Conservation (phyloP, 2,113 vertebrate species). For the Aegotheles bennettii region DNA sequence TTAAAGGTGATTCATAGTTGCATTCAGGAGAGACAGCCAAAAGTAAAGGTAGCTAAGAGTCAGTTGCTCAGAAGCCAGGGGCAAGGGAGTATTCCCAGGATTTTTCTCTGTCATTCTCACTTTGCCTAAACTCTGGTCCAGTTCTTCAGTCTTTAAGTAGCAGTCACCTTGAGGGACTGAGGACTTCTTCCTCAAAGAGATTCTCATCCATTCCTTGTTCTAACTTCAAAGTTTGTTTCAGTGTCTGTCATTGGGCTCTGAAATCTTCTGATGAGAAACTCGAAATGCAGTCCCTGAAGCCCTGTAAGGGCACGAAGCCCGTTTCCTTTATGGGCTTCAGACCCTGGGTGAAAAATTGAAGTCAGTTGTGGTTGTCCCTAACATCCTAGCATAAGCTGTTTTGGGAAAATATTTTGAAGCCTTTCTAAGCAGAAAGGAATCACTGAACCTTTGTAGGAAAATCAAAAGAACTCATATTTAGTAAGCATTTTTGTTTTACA, state of each 20-base stretch:
- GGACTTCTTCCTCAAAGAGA: neutral
- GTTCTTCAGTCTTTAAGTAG: neutral
- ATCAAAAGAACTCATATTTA: neutral
- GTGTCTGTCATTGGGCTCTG: neutral
- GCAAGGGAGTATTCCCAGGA: neutral
- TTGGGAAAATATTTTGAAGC: neutral
- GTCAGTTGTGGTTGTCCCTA: neutral
- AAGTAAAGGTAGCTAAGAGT: neutral
- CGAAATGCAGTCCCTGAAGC: neutral
- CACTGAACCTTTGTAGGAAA: neutral
- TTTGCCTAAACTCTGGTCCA: neutral
- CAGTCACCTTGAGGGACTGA: neutral
- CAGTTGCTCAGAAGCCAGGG: neutral
- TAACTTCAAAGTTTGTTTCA: neutral
- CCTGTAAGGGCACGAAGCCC: accelerated
- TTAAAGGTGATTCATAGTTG: neutral
- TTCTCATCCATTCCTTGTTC: neutral
- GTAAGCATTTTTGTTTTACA: neutral
- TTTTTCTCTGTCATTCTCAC: neutral
- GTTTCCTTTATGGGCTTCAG: neutral
- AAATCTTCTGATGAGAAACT: neutral
- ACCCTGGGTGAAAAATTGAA: neutral
- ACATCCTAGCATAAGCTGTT: neutral
- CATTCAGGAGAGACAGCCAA: neutral
- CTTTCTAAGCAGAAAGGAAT: neutral